phyloP scores from a whole-genome alignment of 2,113 vertebrate species.

The Neogale vison region DNA sequence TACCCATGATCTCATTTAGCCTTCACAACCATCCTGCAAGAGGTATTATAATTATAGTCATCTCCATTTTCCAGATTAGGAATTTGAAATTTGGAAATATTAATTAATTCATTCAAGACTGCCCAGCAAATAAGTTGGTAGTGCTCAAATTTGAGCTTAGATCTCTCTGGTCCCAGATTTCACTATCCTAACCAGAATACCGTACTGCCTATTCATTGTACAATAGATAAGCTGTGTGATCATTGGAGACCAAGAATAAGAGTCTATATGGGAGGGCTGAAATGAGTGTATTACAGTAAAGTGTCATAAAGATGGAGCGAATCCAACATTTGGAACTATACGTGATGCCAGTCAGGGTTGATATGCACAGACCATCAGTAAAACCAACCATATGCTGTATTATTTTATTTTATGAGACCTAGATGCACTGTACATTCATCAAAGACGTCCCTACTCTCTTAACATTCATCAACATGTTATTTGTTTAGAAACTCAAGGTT shows the following conservation, averaged over 20 bases:
- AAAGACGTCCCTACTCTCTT: constrained; percentile 59
- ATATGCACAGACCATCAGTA: neutral
- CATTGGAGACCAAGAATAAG: neutral
- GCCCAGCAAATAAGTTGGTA: neutral
- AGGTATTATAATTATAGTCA: neutral
- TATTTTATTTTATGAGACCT: constrained; percentile 50
- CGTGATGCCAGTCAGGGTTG: neutral
- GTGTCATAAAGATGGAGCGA: neutral
- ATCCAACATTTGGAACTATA: neutral
- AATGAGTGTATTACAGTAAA: neutral
- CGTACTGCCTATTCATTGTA: neutral
- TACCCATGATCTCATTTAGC: neutral
- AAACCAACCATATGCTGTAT: constrained; percentile 46
- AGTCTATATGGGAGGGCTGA: neutral
- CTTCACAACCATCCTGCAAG: neutral
- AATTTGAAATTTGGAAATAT: constrained; percentile 29
- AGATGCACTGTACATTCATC: constrained; percentile 25
- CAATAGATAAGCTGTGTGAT: neutral
- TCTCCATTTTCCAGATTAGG: constrained; percentile 24
- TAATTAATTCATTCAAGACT: constrained; percentile 9
- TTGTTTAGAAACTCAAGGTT: constrained; percentile 60
- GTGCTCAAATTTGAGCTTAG: neutral
- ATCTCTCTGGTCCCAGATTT: neutral
- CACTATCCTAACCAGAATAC: neutral
- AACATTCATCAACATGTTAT: constrained; percentile 61